Percentiles rank a stretch among this genome's conserved stretches.
Conservation (phyloP, 2,113 vertebrate genomes). For the Megalops atlanticus region DNA sequence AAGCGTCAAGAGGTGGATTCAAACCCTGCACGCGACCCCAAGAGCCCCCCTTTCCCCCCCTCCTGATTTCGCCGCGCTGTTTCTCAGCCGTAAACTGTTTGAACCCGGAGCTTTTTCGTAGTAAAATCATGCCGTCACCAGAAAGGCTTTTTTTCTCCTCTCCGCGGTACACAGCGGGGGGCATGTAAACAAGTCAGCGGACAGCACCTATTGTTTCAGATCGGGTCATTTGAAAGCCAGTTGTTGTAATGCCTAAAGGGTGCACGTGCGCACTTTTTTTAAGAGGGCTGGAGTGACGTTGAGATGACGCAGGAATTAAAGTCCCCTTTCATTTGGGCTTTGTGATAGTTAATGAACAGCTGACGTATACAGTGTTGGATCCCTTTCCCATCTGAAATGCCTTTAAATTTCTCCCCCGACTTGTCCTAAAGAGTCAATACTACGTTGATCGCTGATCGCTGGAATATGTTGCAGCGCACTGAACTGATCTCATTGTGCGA, state of each 20-base stretch:
- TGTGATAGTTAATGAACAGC: background rate
- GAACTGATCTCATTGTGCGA: background rate
- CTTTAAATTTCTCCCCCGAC: background rate
- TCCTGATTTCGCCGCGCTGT: conserved; percentile 70
- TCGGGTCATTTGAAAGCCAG: background rate
- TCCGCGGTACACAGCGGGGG: conserved; percentile 69
- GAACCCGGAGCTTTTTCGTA: conserved; percentile 78
- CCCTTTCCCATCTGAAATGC: background rate
- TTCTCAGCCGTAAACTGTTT: conserved; percentile 65
- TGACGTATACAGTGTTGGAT: background rate
- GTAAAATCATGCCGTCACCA: conserved; percentile 89
- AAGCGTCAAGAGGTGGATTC: background rate
- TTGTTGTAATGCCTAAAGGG: background rate
- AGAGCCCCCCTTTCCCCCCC: conserved; percentile 61
- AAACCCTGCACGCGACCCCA: conserved; percentile 19
- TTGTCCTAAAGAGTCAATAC: background rate
- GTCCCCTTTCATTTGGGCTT: background rate
- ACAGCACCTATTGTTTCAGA: conserved; percentile 5
- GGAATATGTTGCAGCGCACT: background rate
- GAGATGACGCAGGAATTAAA: background rate
- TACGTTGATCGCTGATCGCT: background rate
- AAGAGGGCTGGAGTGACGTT: background rate
- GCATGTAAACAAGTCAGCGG: conserved; percentile 57
- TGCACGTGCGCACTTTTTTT: background rate
- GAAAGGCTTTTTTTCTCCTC: conserved; percentile 72